Evolutionary conservation across 2,113 vertebrate genomes (phyloP), one percentile per base, ranked within the genome.

Genomic region (Equus przewalskii): DNA sequence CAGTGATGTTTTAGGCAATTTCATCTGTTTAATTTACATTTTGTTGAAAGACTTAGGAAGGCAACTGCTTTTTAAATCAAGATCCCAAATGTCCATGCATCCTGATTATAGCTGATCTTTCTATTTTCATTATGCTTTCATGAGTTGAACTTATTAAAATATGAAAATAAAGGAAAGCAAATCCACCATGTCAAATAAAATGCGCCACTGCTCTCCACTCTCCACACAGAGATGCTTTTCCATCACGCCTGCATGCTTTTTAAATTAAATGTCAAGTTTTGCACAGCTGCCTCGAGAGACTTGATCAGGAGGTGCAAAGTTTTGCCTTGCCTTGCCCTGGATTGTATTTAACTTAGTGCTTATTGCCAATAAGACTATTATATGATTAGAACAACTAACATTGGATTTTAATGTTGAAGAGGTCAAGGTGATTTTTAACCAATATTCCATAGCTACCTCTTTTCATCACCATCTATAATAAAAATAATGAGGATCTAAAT

Each of bases 71-170:
- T 98, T 98, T 96, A 96, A 97, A 91, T 96, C 62, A 97, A 97
- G 92, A 98, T 90, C 54, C 51, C 97, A 96, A 98, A 96, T 95
- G 88, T 97, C 75, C 96, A 85, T 94, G 97, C 72, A 86, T 98
- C 95, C 91, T 97, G 97, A 97, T 98, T 98, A 98, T 97, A 96
- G 91, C 97, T 98, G 95, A 97, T 98, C 96, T 98, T 98, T 98
- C 95, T 98, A 96, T 98, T 98, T 98, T 98, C 98, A 98, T 98
- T 98, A 97, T 96, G 96, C 89, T 98, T 98, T 98, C 98, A 98
- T 98, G 98, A 98, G 92, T 92, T 97, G 96, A 99, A 96, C 98
- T 98, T 98, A 99, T 98, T 98, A 98, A 98, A 98, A 98, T 97
- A 97, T 98, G 97, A 98, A 98, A 98, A 98, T 98, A 98, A 98